Conservation (phyloP, 1,140 invertebrate genomes). For the Drosophila azteca region DNA sequence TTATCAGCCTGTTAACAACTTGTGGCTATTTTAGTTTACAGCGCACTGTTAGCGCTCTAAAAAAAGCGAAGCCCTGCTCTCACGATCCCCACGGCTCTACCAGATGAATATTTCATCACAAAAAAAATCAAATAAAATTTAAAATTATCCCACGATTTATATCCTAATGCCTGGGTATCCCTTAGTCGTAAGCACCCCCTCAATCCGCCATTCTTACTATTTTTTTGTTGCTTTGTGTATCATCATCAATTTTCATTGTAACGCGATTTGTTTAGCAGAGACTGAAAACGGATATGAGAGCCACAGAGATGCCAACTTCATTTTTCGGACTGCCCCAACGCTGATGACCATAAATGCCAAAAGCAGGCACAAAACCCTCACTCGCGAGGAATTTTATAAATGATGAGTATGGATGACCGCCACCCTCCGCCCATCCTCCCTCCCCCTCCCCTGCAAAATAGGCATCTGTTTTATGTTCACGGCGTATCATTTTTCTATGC, state of each 20-base stretch:
- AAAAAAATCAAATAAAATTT: too few relatives aligned
- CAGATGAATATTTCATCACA: too few relatives aligned
- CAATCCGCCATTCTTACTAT: neutral
- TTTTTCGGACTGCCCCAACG: conserved; percentile 53
- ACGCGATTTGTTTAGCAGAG: conserved; percentile 65
- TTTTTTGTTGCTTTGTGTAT: conserved; percentile 21
- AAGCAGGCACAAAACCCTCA: conserved; percentile 10
- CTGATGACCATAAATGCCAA: conserved; percentile 62
- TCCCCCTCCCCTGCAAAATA: conserved; percentile 6
- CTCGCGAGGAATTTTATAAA: conserved; percentile 71
- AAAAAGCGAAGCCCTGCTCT: too few relatives aligned
- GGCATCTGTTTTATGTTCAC: conserved; percentile 79
- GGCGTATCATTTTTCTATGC: conserved; percentile 76
- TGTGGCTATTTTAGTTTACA: too few relatives aligned
- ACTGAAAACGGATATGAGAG: conserved; percentile 64
- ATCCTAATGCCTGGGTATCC: too few relatives aligned
- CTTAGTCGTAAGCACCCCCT: too few relatives aligned
- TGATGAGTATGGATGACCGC: conserved; percentile 59
- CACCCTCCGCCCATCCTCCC: neutral
- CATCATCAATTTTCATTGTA: conserved; percentile 82
- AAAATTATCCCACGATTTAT: too few relatives aligned
- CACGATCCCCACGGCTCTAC: too few relatives aligned
- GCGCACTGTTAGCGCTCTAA: too few relatives aligned
- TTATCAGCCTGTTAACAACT: too few relatives aligned
- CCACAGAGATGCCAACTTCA: conserved; percentile 58